Evolutionary conservation across 2,888 invertebrate genomes (phyloP), one percentile per base, ranked within the genome.

Genomic region (Drosophila gaucha): DNA sequence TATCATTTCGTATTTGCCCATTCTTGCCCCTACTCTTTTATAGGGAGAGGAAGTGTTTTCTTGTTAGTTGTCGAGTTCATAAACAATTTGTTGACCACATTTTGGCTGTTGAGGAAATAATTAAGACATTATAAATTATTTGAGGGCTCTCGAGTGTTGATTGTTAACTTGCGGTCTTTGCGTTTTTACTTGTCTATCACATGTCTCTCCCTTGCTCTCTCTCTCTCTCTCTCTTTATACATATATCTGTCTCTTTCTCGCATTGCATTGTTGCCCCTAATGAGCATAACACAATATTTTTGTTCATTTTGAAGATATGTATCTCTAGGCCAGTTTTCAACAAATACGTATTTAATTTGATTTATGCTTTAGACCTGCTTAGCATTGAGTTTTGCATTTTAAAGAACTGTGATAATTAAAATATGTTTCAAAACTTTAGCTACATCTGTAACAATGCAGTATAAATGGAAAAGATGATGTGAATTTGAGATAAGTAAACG

Each of bases 101-200:
- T 67, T 59, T 39, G 46, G 59, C 6, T 41, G 46, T 22, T 35
- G 64, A 59, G 47, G 46, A 86, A 85, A 85, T 88, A 85, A 85
- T 88, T 86, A 85, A 85, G 85, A 88, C 85, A 78, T 85, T 85
- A 85, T 85, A 85, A 85, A 88, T 88, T 80, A 78, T 78, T 80
- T 86, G 58, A 63, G 20, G 59, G 36, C 24, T 30, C 28, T 52
- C 47, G 60, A 67, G 74, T 84, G 88, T 80, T 86, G 88, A 80
- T 70, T 69, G 69, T 69, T 66, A 56, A 55, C 65, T 57, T 58
- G 59, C 20, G 28, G 59, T 22, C 20, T 26, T 35, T 28, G 28
- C 31, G 46, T 54, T 67, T 51, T 16, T 24, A 30, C 44, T 44
- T 26, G 18, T 12, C 57, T 28, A 28, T 9, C 9, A 16, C 2